Evolutionary conservation across 64 coral and sea anemone species (phyloP).

Genomic region (Montipora foliosa): DNA sequence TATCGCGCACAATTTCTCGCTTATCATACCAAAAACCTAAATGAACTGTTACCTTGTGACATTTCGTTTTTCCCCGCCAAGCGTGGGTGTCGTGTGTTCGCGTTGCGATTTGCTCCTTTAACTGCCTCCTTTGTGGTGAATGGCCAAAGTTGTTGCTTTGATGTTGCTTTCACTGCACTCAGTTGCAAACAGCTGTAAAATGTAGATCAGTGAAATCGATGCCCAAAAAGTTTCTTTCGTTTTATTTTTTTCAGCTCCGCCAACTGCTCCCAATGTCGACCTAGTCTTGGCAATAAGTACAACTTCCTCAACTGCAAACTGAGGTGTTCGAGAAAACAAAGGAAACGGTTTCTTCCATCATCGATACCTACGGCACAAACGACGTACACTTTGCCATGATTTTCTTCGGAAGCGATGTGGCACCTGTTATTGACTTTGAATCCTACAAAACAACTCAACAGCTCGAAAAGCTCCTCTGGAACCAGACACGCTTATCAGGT

Average conservation of each 20-base stretch:
- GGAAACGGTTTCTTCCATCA: slow-evolving; percentile 6
- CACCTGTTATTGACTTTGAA: not conserved
- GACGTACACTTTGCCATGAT: slow-evolving; percentile 42
- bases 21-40: too few relatives aligned
- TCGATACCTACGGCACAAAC: slow-evolving; percentile 44
- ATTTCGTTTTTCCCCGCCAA: too few relatives aligned
- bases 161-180: not conserved
- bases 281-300: slow-evolving; percentile 60
- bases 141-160: too few relatives aligned
- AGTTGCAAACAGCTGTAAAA: not conserved
- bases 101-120: too few relatives aligned
- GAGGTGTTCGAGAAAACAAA: slow-evolving; percentile 45
- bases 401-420: slow-evolving; percentile 19
- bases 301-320: slow-evolving; percentile 13
- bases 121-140: too few relatives aligned
- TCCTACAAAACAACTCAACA: slow-evolving; percentile 15
- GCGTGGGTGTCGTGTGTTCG: too few relatives aligned
- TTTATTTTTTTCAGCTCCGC: not conserved
- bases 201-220: not conserved
- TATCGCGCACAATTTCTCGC: too few relatives aligned
- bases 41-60: too few relatives aligned
- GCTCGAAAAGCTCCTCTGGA: not conserved
- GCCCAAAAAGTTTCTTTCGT: not conserved
- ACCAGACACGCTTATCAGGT: not conserved
- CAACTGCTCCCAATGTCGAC: slow-evolving; percentile 37